Evolutionary conservation across 2,797 vertebrate species (phyloP), one percentile per base, ranked within the genome.

Genomic region (Sebastes taczanowskii): DNA sequence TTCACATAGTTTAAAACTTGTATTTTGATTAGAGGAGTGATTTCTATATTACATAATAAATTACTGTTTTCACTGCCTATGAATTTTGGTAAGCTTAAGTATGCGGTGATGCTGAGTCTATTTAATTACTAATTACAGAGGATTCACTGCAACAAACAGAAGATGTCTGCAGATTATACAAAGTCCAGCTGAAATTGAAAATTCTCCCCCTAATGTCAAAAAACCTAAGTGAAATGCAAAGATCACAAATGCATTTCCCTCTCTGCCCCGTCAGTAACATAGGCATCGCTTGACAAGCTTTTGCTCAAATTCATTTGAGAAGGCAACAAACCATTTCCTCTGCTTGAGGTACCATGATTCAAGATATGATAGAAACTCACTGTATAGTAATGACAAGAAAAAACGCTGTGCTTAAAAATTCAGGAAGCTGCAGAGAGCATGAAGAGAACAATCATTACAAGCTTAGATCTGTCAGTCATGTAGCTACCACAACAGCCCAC

Each of bases 301-400:
- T 46, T 53, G 53, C 25, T 71, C n/a, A 66, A 72, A 42, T 76
- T 62, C 20, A 72, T 85, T 52, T 75, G 30, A 69, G 22, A 76
- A 77, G 64, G 20, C 69, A 74, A 55, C 60, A 55, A 74, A 38
- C 34, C 61, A 30, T 59, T 67, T 56, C 49, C 23, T 64, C 6
- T 72, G 56, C 74, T 49, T 32, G 53, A 63, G 11, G 4, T 18
- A 34, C 29, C 60, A 22, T 38, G 56, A 63, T 72, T 78, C n/a
- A 53, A 66, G 13, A 73, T 14, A 14, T 25, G 58, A 67, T 32
- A 67, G 8, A 34, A 62, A 46, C 11, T 58, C 46, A 49, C 32
- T n/a, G 35, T 25, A 71, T 63, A 32, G 20, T 73, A 35, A 70
- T 66, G 56, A 46, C 46, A 34, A 66, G 49, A 27, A 73, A 73